Percentiles rank a stretch among this genome's conserved stretches.
phyloP scores from a whole-genome alignment of 2,888 invertebrate species.

The Protonemura montana region DNA sequence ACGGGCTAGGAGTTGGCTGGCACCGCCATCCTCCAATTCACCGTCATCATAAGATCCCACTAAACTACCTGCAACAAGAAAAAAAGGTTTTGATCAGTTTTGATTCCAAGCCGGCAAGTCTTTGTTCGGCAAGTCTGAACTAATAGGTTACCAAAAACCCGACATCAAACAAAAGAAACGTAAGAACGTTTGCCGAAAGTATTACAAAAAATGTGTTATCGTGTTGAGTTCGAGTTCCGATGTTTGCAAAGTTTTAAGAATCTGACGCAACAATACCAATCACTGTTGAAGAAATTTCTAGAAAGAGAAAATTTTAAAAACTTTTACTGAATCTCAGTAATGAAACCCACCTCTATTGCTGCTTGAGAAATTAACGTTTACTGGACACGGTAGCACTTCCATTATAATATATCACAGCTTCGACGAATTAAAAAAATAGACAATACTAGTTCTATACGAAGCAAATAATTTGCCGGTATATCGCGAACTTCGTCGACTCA shows the following conservation, averaged over 20 bases:
- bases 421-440: slow-evolving; percentile 36
- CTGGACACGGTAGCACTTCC: slow-evolving; percentile 82
- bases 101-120: background rate
- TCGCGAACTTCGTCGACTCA: slow-evolving; percentile 1
- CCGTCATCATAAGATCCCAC: slow-evolving; percentile 48
- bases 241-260: background rate
- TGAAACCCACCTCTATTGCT: slow-evolving; percentile 52
- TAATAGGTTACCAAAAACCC: too few species aligned
- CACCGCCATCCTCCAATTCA: slow-evolving; percentile 52
- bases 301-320: slow-evolving; percentile 23
- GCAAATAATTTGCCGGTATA: slow-evolving; percentile 24
- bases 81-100: slow-evolving; percentile 20
- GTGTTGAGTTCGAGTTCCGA: background rate
- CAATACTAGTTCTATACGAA: background rate
- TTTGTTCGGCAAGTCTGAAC: slow-evolving; percentile 2
- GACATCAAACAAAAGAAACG: background rate
- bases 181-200: background rate
- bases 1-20: slow-evolving; percentile 71
- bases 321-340: background rate
- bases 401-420: slow-evolving; percentile 59
- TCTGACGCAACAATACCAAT: background rate
- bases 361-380: slow-evolving; percentile 78
- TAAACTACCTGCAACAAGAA: slow-evolving; percentile 48
- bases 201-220: background rate
- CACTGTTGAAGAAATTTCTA: background rate